Evolutionary conservation across 1,140 invertebrate species (phyloP), one percentile per base, ranked within the genome.

Genomic region (Drosophila mayri): DNA sequence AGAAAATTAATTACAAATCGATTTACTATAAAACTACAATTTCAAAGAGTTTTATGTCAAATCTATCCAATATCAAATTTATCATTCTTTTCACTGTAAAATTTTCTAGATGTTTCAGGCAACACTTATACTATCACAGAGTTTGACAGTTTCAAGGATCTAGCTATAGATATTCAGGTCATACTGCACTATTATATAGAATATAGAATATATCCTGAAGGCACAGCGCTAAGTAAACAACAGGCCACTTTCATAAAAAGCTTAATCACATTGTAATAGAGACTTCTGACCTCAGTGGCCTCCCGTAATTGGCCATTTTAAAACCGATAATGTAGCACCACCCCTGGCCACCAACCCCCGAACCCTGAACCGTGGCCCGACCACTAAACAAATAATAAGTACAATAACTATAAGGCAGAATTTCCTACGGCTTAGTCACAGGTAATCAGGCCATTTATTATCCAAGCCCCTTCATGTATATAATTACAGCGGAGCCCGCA

Each of bases 361-460:
- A 55, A 38, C 61, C 22, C 30, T 18, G 52, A 55, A 7, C 52
- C 52, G 25, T 25, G 52, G 20, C 52, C 50, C 52, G 14, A 7
- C 32, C 41, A 6, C n/a, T 16, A 18, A 22, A 37, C 61, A 38
- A 68, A 30, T 37, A 35, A 40, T 37, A 47, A 47, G 52, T 55
- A 40, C 46, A 47, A 71, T 71, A 71, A 72, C 54, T 43, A 60
- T 37, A 60, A 41, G 44, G 50, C n/a, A 40, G 62, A 76, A 60
- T 77, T 54, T 77, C 62, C 54, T 44, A 64, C 59, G 55, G 54
- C 74, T 76, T 77, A 61, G 62, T 67, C 73, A 68, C 44, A 61
- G 74, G 74, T 76, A 76, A 76, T 76, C 73, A 76, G 73, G 73
- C 52, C 72, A 66, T 60, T 72, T 60, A 72, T 72, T 72, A 66